phyloP scores from a whole-genome alignment of 2,797 vertebrate genomes.

The Sebastolobus alascanus region DNA sequence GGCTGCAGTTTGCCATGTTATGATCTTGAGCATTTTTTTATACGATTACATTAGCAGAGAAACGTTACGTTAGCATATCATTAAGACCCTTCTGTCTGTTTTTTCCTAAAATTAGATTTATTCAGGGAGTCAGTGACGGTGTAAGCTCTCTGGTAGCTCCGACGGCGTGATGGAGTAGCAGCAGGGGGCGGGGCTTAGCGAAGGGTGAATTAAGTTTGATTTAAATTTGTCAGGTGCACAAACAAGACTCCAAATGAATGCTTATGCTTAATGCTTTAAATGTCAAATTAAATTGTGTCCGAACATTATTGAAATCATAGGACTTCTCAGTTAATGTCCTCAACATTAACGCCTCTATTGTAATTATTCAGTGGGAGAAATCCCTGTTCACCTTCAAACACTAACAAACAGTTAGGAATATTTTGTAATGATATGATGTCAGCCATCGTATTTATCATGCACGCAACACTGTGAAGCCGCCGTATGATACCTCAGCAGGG shows the following conservation, averaged over 20 bases:
- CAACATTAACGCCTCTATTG: background rate
- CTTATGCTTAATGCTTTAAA: background rate
- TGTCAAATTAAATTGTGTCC: background rate
- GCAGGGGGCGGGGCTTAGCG: background rate
- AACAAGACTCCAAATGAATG: background rate
- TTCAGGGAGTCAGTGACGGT: too few species aligned
- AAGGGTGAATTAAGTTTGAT: background rate
- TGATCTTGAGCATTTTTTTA: too few species aligned
- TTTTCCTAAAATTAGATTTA: too few species aligned
- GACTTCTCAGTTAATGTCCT: background rate
- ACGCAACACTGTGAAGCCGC: background rate
- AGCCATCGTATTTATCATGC: background rate
- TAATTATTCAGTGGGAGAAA: background rate
- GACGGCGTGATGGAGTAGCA: too few species aligned
- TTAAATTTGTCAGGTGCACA: background rate
- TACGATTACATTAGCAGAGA: too few species aligned
- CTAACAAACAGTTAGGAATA: background rate
- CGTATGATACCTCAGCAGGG: conserved; percentile 18
- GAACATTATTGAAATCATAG: background rate
- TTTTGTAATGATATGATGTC: background rate
- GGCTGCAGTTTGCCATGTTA: too few species aligned
- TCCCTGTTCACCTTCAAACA: background rate
- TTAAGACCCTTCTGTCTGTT: too few species aligned
- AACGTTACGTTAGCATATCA: too few species aligned
- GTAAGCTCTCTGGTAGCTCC: too few species aligned